Evolutionary conservation across 2,888 invertebrate genomes (phyloP).

Genomic region (Mythimna lalbum): DNA sequence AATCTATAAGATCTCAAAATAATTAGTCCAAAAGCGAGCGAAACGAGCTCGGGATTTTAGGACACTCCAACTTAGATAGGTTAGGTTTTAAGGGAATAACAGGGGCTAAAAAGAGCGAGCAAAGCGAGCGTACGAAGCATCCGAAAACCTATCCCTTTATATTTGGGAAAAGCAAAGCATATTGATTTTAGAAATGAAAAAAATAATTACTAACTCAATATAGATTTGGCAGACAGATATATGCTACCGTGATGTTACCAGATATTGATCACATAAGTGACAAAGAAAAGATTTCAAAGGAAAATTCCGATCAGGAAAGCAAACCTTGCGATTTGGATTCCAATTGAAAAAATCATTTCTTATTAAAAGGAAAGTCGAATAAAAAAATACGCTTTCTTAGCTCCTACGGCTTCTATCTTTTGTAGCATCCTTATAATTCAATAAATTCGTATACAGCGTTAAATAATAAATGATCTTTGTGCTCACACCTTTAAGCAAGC

Average conservation of each 20-base stretch:
- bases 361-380: not conserved
- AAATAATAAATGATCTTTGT: conserved; percentile 46
- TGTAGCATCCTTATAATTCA: not conserved
- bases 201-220: too few relatives aligned
- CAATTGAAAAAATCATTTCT: not conserved
- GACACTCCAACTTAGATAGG: too few relatives aligned
- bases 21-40: too few relatives aligned
- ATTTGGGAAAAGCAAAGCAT: too few relatives aligned
- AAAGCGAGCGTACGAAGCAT: too few relatives aligned
- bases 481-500: conserved; percentile 45
- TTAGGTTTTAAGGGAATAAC: too few relatives aligned
- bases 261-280: not conserved
- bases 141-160: too few relatives aligned
- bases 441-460: conserved; percentile 12
- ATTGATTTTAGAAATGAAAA: too few relatives aligned
- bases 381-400: not conserved
- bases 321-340: not conserved
- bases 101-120: too few relatives aligned
- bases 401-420: not conserved
- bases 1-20: too few relatives aligned
- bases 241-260: not conserved
- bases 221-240: not conserved
- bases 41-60: too few relatives aligned
- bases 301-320: not conserved
- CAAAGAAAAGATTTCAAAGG: not conserved